Conservation (phyloP, 2,888 invertebrate species). For the Zaprionus lineosus region DNA sequence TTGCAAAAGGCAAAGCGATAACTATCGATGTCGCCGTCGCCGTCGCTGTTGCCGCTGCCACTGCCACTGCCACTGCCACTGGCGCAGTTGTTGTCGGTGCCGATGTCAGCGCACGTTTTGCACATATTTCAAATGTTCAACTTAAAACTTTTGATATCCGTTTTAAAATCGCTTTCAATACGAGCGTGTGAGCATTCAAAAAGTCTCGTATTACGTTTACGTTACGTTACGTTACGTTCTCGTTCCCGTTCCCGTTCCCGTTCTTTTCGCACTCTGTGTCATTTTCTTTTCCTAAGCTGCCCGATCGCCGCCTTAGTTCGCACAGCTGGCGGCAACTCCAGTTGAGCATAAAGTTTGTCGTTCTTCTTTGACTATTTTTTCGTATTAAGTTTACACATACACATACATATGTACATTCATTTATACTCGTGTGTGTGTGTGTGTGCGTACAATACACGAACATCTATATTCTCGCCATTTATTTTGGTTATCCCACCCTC, state of each 20-base stretch:
- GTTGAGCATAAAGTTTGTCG: not conserved
- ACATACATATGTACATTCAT: not conserved
- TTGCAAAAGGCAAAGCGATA: slow-evolving; percentile 57
- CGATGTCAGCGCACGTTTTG: slow-evolving; percentile 74
- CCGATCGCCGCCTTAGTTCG: too few relatives aligned
- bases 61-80: too few relatives aligned
- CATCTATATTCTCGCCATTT: slow-evolving; percentile 21
- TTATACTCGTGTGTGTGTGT: not conserved
- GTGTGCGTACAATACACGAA: not conserved
- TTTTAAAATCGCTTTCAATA: slow-evolving; percentile 52
- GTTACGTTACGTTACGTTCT: not conserved
- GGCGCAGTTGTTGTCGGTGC: slow-evolving; percentile 48
- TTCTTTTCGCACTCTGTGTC: slow-evolving; percentile 11
- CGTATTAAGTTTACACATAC: slow-evolving; percentile 1
- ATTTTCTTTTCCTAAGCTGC: slow-evolving; percentile 4
- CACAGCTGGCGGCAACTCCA: too few relatives aligned
- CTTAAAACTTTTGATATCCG: slow-evolving; percentile 60
- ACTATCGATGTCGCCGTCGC: slow-evolving; percentile 61
- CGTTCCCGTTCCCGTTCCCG: not conserved
- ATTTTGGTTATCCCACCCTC: slow-evolving; percentile 39
- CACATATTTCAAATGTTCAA: slow-evolving; percentile 71
- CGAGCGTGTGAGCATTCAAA: slow-evolving; percentile 18
- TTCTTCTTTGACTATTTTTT: too few relatives aligned
- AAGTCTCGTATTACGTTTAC: slow-evolving; percentile 55
- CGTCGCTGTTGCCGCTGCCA: too few relatives aligned